A percentile compares a stretch with the other conserved stretches of the same genome.
These are phyloP conservation scores for Paratilapia polleni DNA, from an alignment of 2,113 vertebrate species.

Conservation along the genomic window DNA sequence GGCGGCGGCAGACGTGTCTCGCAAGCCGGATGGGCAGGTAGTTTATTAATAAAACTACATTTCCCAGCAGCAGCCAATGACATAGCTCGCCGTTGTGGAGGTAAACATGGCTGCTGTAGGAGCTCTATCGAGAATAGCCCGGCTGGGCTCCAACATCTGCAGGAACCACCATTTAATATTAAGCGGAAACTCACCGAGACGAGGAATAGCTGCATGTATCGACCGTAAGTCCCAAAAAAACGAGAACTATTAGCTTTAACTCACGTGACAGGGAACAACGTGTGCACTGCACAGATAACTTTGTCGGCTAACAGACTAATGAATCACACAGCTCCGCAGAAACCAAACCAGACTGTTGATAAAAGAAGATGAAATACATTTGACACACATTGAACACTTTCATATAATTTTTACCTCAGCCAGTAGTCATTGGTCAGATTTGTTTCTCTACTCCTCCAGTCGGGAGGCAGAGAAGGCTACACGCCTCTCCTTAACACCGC, in stretches of 20 bases:
- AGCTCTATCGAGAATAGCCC: constrained; percentile 46
- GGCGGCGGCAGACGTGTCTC: not conserved
- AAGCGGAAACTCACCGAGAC: constrained; percentile 43
- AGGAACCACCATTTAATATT: constrained; percentile 55
- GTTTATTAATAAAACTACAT: constrained; percentile 52
- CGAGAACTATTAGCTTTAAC: accelerated
- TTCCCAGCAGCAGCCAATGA: constrained; percentile 49
- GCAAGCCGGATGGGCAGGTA: not conserved
- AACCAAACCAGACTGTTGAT: not conserved
- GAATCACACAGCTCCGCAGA: accelerated
- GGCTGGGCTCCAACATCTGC: constrained; percentile 52
- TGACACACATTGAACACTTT: not conserved
- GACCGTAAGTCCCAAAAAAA: constrained; percentile 77
- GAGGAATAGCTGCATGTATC: constrained; percentile 78
- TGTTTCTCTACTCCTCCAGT: constrained; percentile 23
- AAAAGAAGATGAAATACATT: not conserved
- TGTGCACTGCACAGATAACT: not conserved
- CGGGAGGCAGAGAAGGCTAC: constrained; percentile 8
- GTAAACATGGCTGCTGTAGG: constrained; percentile 76
- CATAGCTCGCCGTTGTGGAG: not conserved
- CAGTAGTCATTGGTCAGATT: constrained; percentile 35
- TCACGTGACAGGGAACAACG: not conserved
- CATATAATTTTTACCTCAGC: not conserved
- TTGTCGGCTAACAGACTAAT: not conserved
- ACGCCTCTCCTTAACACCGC: constrained; percentile 37